Evolutionary conservation across 64 coral and sea anemone genomes (phyloP), one percentile per base, ranked within the genome.

Genomic region (Platygyra sinensis): DNA sequence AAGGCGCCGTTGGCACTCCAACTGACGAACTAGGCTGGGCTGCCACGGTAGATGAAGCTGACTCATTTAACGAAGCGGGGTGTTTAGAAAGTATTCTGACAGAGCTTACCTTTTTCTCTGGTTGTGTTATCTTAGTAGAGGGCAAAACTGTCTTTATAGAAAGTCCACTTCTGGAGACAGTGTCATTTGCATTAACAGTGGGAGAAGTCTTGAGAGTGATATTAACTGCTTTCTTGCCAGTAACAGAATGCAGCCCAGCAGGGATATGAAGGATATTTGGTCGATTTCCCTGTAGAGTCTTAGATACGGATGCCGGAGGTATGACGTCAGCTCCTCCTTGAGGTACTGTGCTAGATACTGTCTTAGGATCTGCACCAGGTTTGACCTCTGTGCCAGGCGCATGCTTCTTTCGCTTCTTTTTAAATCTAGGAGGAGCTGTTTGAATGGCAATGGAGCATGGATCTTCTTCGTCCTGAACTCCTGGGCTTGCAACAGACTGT

Each of bases 321-420:
- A 67, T 5, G 6, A 67, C 24, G 19, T 24, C 24, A 69, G 65
- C 22, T 25, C 20, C n/a, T 69, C 18, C 24, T 65, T 18, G 62
- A 65, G 16, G 9, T 8, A 8, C 62, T 8, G 24, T 65, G 8
- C 3, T 28, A 71, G 22, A 10, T 71, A 1, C 46, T 78, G 51
- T 62, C 19, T 55, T 27, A 86, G 75, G 24, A 30, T 30, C 65
- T 30, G n/a, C 36, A 20, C 30, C 49, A 49, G 30, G 18, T 65
- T 84, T 85, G 24, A 25, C 60, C 60, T 52, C 69, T 46, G 32
- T 62, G 42, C 7, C 55, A 77, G 49, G 73, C 72, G 65, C 22
- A n/a, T 69, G 65, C 80, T 87, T 79, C 49, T 87, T 92, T 27
- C 30, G 33, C 59, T 87, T 92, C 81, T 92, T 92, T 65, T 87